These are phyloP conservation scores for Ochropleura plecta DNA, from an alignment of 2,888 invertebrate species.

Conservation along the genomic window DNA sequence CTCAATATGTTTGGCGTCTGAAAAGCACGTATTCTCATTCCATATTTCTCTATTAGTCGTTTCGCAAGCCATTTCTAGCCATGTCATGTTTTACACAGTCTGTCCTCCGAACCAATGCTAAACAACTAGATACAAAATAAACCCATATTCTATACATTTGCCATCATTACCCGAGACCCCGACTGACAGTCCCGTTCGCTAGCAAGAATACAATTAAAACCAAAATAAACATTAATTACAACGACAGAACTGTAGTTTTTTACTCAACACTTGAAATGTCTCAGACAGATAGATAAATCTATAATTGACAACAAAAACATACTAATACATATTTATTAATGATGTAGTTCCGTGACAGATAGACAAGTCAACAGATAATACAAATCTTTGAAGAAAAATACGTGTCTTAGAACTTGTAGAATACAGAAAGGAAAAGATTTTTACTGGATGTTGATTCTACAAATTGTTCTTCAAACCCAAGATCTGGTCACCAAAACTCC, in stretches of 20 bases:
- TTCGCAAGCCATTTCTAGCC: not conserved
- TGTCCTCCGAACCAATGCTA: not conserved
- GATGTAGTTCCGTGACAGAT: not conserved
- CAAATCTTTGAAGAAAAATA: not conserved
- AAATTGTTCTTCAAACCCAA: not conserved
- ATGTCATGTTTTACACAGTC: not conserved
- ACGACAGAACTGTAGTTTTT: conserved; percentile 27
- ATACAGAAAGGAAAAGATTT: not conserved
- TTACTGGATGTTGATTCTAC: not conserved
- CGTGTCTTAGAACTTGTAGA: not conserved
- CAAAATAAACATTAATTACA: conserved; percentile 51
- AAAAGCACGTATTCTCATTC: not conserved
- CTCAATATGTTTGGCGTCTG: not conserved
- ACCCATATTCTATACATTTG: not conserved
- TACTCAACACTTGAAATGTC: conserved; percentile 13
- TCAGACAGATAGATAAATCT: conserved; percentile 20
- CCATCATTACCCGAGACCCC: conserved; percentile 3
- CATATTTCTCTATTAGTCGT: not conserved
- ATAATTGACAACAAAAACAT: conserved; percentile 6
- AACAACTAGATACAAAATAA: not conserved
- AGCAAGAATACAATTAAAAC: conserved; percentile 39
- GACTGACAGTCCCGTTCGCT: conserved; percentile 32
- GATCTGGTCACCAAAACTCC: not conserved
- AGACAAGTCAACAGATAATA: not conserved
- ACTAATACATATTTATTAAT: not conserved